Conservation (phyloP, 2,797 vertebrate genomes). For the Falco rusticolus region DNA sequence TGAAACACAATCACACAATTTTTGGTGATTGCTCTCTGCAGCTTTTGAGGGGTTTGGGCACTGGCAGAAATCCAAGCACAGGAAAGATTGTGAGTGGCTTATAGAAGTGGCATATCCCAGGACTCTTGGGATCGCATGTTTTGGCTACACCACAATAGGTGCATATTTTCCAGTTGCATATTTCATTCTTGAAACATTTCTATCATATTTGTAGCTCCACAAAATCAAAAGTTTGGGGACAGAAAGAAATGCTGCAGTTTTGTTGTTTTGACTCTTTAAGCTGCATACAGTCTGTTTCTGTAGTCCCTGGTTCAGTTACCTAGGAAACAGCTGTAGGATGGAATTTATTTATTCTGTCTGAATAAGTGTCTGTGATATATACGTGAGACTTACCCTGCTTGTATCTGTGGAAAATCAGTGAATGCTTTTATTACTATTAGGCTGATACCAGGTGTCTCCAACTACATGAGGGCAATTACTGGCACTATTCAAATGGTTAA, state of each 20-base stretch:
- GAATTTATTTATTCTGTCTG: conserved; percentile 62
- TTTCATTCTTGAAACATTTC: neutral
- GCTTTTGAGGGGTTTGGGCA: neutral
- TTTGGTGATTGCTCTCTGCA: neutral
- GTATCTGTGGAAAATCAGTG: neutral
- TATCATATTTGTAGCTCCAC: neutral
- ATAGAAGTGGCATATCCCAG: neutral
- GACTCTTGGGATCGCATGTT: neutral
- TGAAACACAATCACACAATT: neutral
- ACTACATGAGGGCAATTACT: neutral
- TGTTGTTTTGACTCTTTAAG: neutral
- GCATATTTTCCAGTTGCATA: neutral
- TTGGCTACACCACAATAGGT: neutral
- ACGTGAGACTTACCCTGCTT: neutral
- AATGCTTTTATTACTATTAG: neutral
- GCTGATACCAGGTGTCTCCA: neutral
- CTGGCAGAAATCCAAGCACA: neutral
- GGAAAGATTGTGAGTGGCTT: neutral
- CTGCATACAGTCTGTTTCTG: neutral
- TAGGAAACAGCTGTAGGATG: conserved; percentile 67
- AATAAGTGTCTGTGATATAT: conserved; percentile 35
- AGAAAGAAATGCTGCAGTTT: neutral
- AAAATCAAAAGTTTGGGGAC: conserved; percentile 19
- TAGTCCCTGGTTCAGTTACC: conserved; percentile 48
- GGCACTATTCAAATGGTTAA: neutral